Evolutionary conservation across 2,888 invertebrate genomes (phyloP).

Genomic region (Lutraria lutraria): DNA sequence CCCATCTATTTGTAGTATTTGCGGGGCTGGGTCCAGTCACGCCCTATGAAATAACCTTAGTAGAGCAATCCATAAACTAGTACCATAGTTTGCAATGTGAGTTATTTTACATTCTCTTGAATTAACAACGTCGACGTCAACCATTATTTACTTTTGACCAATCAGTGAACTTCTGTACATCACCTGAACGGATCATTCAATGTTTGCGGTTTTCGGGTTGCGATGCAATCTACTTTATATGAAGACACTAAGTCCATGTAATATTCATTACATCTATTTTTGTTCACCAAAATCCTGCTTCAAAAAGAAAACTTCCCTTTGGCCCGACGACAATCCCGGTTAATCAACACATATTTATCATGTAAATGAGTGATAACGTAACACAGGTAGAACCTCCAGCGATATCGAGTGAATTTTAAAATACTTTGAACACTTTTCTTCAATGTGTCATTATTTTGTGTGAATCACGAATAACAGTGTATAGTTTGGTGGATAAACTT

Average conservation of each 20-base stretch:
- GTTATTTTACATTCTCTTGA: background rate
- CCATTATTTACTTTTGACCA: background rate
- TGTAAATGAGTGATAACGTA: background rate
- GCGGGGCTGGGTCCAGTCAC: background rate
- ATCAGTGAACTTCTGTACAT: background rate
- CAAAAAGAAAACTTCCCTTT: background rate
- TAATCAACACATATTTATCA: background rate
- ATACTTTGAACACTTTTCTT: background rate
- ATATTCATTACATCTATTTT: constrained; percentile 6
- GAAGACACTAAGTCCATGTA: background rate
- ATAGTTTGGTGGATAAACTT: background rate
- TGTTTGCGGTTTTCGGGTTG: background rate
- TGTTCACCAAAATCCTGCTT: constrained; percentile 18
- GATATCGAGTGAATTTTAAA: background rate
- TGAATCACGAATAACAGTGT: background rate
- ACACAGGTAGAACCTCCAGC: background rate
- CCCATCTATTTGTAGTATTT: background rate
- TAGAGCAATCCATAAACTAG: background rate
- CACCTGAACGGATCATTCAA: background rate
- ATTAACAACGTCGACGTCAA: background rate
- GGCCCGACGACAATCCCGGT: background rate
- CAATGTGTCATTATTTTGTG: background rate
- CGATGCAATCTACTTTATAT: background rate
- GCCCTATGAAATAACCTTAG: background rate
- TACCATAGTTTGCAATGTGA: background rate